Percentiles rank a stretch among this genome's conserved stretches.
phyloP scores from a whole-genome alignment of 2,888 invertebrate genomes.

The Pardosa pseudoannulata region DNA sequence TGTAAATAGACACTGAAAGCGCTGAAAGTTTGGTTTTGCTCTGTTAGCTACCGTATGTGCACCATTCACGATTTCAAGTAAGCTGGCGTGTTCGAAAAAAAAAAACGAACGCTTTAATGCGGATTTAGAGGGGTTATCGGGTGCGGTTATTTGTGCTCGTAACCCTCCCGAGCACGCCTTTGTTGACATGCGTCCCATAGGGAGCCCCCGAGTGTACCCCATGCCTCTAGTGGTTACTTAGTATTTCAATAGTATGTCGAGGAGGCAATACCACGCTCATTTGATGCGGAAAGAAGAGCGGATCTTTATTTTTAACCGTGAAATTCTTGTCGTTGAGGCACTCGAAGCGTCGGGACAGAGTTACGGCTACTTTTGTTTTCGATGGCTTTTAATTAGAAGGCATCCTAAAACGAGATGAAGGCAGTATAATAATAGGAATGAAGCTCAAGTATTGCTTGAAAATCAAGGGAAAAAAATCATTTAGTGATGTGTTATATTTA shows the following conservation, averaged over 20 bases:
- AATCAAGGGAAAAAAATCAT: too few relatives aligned
- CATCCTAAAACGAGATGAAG: too few relatives aligned
- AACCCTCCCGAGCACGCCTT: not conserved
- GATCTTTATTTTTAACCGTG: too few relatives aligned
- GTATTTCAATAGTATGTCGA: slow-evolving; percentile 5
- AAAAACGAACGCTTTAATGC: not conserved
- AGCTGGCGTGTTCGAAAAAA: slow-evolving; percentile 32
- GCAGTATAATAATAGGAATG: too few relatives aligned
- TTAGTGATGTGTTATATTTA: too few relatives aligned
- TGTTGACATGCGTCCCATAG: slow-evolving; percentile 6
- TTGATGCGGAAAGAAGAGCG: not conserved
- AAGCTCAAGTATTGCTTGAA: too few relatives aligned
- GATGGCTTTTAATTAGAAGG: too few relatives aligned
- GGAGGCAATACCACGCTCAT: not conserved
- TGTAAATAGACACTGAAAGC: slow-evolving; percentile 63
- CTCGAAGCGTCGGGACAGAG: too few relatives aligned
- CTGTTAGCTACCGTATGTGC: slow-evolving; percentile 38
- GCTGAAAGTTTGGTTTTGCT: slow-evolving; percentile 69
- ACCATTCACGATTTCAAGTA: slow-evolving; percentile 29
- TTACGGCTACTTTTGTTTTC: too few relatives aligned
- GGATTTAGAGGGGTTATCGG: slow-evolving; percentile 11
- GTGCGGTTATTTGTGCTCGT: slow-evolving; percentile 28
- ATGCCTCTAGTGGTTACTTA: not conserved
- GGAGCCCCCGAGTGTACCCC: not conserved
- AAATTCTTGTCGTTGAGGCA: too few relatives aligned